Percentiles rank a stretch among this genome's conserved stretches.
Evolutionary conservation across 2,888 invertebrate species (phyloP).

Genomic region (Galeruca laticollis): DNA sequence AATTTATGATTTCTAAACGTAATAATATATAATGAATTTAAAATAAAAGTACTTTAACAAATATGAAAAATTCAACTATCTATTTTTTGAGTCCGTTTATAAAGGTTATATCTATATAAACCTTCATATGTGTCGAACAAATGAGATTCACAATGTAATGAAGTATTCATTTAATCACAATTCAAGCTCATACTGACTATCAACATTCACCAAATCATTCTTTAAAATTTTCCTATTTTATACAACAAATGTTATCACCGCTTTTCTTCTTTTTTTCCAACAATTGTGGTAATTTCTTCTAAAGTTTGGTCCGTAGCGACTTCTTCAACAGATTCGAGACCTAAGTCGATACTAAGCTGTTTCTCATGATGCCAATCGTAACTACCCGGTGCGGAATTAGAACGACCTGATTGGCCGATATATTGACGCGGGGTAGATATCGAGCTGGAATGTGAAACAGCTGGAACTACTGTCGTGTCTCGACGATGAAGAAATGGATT

Average conservation of each 20-base stretch:
- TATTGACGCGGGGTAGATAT: constrained; percentile 58
- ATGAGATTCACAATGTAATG: constrained; percentile 2
- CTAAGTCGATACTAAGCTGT: constrained; percentile 57
- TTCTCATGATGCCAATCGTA: constrained; percentile 65
- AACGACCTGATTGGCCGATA: constrained; percentile 71
- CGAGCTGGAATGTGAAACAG: constrained; percentile 53
- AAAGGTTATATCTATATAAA: background rate
- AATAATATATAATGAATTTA: background rate
- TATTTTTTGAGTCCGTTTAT: background rate
- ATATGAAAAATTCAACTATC: background rate
- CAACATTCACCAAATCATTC: constrained; percentile 15
- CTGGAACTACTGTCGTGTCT: constrained; percentile 56
- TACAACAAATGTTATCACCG: constrained; percentile 39
- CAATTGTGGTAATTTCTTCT: constrained; percentile 30
- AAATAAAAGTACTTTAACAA: background rate
- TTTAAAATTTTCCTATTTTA: constrained; percentile 8
- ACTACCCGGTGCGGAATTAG: constrained; percentile 82
- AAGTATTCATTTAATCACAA: constrained; percentile 9
- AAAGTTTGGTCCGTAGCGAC: constrained; percentile 48
- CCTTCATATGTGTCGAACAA: background rate
- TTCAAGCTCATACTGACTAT: background rate
- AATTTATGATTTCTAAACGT: background rate
- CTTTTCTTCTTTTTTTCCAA: constrained; percentile 21
- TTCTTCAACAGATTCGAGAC: constrained; percentile 62
- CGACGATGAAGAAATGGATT: constrained; percentile 71